These are phyloP conservation scores for Drosophila kuntzei DNA, from an alignment of 2,888 invertebrate genomes.

Conservation along the genomic window DNA sequence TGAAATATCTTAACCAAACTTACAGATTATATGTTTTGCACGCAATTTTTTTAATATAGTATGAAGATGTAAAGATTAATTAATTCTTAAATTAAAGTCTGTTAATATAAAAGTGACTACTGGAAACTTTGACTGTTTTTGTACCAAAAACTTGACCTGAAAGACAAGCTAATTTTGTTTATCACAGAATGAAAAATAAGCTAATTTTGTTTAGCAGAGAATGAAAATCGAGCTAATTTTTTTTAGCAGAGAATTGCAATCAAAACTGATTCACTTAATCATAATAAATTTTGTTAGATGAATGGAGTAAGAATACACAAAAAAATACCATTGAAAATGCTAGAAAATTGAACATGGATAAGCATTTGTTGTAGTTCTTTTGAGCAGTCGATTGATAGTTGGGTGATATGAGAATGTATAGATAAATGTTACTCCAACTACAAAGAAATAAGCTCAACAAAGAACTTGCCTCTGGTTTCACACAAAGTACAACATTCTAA, in stretches of 20 bases:
- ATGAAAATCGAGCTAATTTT: not conserved
- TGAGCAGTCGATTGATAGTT: not conserved
- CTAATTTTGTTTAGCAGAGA: too few species aligned
- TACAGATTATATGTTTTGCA: too few species aligned
- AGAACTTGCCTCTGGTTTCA: slow-evolving; percentile 2
- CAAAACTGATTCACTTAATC: not conserved
- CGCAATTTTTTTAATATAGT: too few species aligned
- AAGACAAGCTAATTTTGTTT: too few species aligned
- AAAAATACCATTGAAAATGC: slow-evolving; percentile 1
- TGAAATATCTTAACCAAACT: too few species aligned
- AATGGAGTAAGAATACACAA: not conserved
- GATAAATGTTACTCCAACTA: not conserved
- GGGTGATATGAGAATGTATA: not conserved
- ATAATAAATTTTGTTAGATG: not conserved
- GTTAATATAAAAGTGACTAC: not conserved
- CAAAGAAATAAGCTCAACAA: not conserved
- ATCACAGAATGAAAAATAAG: not conserved
- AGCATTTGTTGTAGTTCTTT: not conserved
- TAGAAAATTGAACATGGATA: not conserved
- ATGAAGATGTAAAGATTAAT: too few species aligned
- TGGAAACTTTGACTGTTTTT: not conserved
- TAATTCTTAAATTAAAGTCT: too few species aligned
- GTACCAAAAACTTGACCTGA: too few species aligned
- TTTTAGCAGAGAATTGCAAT: not conserved
- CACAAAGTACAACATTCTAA: not conserved